Percentiles rank a stretch among this genome's conserved stretches.
phyloP scores from a whole-genome alignment of 2,888 invertebrate species.

The Dinocampus coccinellae region DNA sequence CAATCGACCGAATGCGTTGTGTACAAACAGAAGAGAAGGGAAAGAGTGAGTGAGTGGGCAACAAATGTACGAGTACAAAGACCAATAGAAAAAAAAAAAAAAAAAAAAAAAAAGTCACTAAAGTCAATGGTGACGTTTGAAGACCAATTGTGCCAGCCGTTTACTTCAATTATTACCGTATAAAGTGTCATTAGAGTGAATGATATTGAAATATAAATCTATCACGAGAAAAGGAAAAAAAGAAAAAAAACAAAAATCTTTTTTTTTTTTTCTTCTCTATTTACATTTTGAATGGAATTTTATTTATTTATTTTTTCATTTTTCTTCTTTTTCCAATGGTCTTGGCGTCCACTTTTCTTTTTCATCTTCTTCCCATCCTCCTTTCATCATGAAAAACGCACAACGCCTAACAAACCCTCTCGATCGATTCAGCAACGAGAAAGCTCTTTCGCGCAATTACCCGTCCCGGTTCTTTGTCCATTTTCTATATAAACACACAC shows the following conservation, averaged over 20 bases:
- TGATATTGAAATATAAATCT: background rate
- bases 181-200: background rate
- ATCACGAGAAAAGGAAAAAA: background rate
- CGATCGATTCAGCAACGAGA: slow-evolving; percentile 42
- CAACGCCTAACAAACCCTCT: background rate
- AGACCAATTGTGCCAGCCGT: slow-evolving; percentile 38
- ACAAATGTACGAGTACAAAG: slow-evolving; percentile 15
- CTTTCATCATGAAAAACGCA: background rate
- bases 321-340: no score
- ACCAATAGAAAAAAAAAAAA: no score
- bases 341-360: no score
- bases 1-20: slow-evolving; percentile 43
- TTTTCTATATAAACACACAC: slow-evolving; percentile 56
- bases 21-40: slow-evolving; percentile 42
- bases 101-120: slow-evolving; percentile 15
- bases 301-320: no score
- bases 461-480: slow-evolving; percentile 45
- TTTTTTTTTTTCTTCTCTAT: background rate
- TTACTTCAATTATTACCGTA: background rate
- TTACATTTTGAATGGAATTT: no score
- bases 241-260: background rate
- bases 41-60: slow-evolving; percentile 11
- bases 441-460: slow-evolving; percentile 55
- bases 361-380: background rate
- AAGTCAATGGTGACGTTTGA: slow-evolving; percentile 36